A percentile compares a stretch with the other conserved stretches of the same genome.
Conservation (phyloP, 2,888 invertebrate genomes). For the Andrena dorsata region DNA sequence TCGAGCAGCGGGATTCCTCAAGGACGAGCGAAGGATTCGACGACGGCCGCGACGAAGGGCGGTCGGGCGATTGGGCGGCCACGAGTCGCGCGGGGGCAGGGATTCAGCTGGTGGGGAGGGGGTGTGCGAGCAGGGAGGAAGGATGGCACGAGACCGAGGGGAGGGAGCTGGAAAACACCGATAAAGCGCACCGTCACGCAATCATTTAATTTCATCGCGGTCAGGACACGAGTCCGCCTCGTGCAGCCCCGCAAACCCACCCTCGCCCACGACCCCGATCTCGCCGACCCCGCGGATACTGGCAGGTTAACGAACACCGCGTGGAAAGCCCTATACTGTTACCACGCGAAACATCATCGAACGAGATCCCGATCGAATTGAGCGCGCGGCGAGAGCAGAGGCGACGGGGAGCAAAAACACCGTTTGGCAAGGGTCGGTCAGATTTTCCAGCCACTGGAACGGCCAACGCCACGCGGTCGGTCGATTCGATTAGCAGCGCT, state of each 20-base stretch:
- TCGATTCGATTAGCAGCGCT: conserved; percentile 39
- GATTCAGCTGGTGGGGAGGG: not conserved
- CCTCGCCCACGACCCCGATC: conserved; percentile 37
- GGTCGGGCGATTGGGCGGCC: not conserved
- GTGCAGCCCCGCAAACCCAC: conserved; percentile 23
- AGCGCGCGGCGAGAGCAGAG: not conserved
- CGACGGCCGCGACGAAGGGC: not conserved
- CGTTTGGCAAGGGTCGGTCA: conserved; percentile 1
- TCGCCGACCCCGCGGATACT: not conserved
- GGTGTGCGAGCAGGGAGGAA: not conserved
- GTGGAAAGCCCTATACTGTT: not conserved
- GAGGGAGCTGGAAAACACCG: conserved; percentile 30
- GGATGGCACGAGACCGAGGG: conserved; percentile 23
- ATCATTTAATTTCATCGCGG: conserved; percentile 51
- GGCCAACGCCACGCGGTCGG: conserved; percentile 47
- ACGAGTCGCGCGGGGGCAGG: not conserved
- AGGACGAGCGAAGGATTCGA: conserved; percentile 48
- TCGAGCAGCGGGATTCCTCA: conserved; percentile 21
- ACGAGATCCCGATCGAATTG: not conserved
- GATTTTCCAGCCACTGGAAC: conserved; percentile 9
- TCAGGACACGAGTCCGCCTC: conserved; percentile 38
- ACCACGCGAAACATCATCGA: not conserved
- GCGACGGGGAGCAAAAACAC: not conserved
- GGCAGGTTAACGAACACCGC: conserved; percentile 21
- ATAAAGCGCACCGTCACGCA: conserved; percentile 54